Evolutionary conservation across 2,888 invertebrate genomes (phyloP).

Genomic region (Harmothoe impar): DNA sequence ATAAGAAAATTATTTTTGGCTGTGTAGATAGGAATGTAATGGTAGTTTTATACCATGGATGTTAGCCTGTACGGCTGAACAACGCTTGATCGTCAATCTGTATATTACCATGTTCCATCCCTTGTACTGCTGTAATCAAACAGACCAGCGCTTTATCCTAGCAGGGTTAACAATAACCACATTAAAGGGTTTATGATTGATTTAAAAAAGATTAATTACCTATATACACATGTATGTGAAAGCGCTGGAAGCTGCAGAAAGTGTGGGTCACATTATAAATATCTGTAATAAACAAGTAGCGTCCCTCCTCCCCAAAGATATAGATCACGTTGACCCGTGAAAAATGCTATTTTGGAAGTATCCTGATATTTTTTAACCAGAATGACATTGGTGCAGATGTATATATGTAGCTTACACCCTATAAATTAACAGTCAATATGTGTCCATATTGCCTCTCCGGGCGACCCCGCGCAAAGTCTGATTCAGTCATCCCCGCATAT

Average conservation of each 20-base stretch:
- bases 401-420: not conserved
- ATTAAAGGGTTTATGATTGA: not conserved
- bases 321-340: conserved; percentile 29
- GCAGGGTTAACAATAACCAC: not conserved
- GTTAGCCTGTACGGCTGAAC: too few species aligned
- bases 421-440: too few species aligned
- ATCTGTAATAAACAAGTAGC: too few species aligned
- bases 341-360: not conserved
- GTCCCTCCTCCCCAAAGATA: conserved; percentile 17
- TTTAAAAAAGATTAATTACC: not conserved
- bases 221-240: not conserved
- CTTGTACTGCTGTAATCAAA: not conserved
- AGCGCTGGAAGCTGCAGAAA: not conserved
- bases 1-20: too few species aligned
- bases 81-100: too few species aligned
- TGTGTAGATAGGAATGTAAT: too few species aligned
- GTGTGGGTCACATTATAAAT: not conserved
- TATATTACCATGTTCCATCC: too few species aligned
- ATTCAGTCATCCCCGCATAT: too few species aligned
- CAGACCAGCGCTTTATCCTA: not conserved
- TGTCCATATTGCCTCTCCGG: too few species aligned
- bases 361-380: not conserved
- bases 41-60: too few species aligned
- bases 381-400: not conserved
- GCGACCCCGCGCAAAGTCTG: too few species aligned